Base-by-base conservation (phyloP, 2,797 vertebrate genomes). In the Ara ararauna region DNA sequence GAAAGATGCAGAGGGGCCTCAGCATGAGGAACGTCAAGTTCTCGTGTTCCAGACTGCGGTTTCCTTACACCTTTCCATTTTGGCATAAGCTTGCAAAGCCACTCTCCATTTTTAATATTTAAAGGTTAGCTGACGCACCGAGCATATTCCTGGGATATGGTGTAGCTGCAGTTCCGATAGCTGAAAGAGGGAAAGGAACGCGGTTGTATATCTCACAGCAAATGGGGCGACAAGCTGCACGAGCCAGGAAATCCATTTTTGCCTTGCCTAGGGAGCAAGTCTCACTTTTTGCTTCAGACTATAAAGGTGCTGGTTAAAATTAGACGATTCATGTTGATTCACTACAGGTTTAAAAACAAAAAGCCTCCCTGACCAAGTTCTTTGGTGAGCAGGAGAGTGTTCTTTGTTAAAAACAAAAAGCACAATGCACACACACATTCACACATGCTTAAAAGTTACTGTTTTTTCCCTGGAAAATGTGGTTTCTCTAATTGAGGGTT, bases 401-500 rank as follows among this genome's bases (percentile, higher is more conserved):
- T 96, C 96, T 97, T 97, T 97, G 95, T 95, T 95, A 96, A 96
- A 95, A 96, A 92, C 85, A 93, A 92, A 94, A 96, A 96, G 32
- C 60, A 85, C 64, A 89, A 90, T 58, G 87, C 54, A 78, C 71
- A 92, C 44, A 38, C 83, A 72, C 77, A 91, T 93, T 95, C 90
- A 90, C 76, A 95, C 82, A 90, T 2, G 19, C 97, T 97, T 96
- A 97, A 96, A 97, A 97, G 94, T 97, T 96, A 72, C 95, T 98
- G 97, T 97, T 97, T 97, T 98, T 97, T 93, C 98, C 93, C 94
- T 98, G 98, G 98, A 98, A 98, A 98, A 98, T 98, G 98, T 98
- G 98, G 98, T 98, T 97, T 97, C 96, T 89, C 93, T 97, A 98
- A 98, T 98, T 98, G 97, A 97, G 92, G 97, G 97, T 94, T 98